Evolutionary conservation across 2,113 vertebrate genomes (phyloP).

Genomic region (Oophaga pumilio): DNA sequence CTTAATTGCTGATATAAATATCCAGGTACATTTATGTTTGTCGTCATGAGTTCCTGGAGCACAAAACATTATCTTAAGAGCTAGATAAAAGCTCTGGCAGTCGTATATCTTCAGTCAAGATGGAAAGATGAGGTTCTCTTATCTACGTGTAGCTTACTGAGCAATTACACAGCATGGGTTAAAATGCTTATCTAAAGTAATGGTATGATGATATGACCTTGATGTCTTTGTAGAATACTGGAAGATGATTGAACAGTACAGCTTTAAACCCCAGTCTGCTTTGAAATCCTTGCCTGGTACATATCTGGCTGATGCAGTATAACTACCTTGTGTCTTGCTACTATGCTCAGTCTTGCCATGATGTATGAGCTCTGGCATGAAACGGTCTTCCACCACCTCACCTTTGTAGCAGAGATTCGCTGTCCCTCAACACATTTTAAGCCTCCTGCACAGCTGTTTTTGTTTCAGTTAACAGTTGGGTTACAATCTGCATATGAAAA

Average conservation of each 20-base stretch:
- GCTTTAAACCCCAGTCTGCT: too few species aligned
- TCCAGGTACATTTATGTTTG: not conserved
- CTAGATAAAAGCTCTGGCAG: not conserved
- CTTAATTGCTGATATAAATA: not conserved
- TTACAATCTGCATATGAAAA: too few species aligned
- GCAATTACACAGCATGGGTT: not conserved
- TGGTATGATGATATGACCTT: not conserved
- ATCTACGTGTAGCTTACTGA: not conserved
- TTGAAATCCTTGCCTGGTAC: too few species aligned
- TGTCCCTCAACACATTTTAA: too few species aligned
- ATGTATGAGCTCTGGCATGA: too few species aligned
- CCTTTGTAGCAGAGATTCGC: too few species aligned
- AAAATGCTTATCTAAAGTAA: not conserved
- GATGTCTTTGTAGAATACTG: not conserved
- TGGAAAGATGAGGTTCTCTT: not conserved
- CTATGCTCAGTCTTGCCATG: too few species aligned
- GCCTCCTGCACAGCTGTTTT: too few species aligned
- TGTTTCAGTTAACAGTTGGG: too few species aligned
- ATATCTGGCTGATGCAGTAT: too few species aligned
- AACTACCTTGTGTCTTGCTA: too few species aligned
- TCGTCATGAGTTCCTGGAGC: not conserved
- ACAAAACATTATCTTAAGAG: not conserved
- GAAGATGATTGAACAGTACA: not conserved
- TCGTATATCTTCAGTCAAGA: not conserved
- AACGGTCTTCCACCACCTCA: too few species aligned